A percentile compares a stretch with the other conserved stretches of the same genome.
Evolutionary conservation across 2,113 vertebrate genomes (phyloP).

Genomic region (Centropus bengalensis): DNA sequence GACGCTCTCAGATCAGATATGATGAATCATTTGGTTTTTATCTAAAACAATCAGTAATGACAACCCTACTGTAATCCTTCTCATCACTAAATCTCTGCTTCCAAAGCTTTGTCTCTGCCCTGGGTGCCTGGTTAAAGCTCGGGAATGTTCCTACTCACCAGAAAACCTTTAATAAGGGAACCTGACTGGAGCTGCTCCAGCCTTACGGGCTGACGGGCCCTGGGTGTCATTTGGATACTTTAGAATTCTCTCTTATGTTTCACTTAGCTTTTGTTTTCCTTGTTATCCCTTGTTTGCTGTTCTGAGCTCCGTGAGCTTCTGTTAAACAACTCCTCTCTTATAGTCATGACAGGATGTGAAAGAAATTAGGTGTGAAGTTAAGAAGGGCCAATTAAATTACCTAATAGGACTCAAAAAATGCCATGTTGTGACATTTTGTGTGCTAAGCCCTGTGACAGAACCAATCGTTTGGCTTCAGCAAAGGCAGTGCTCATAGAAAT

Average conservation of each 20-base stretch:
- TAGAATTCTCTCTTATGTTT: not conserved
- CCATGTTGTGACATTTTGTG: rapidly evolving
- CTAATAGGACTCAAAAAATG: rapidly evolving
- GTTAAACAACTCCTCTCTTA: not conserved
- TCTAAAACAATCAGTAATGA: not conserved
- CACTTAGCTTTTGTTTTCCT: not conserved
- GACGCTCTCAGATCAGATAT: not conserved
- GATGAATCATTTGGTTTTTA: not conserved
- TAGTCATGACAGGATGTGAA: not conserved
- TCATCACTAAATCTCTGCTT: not conserved
- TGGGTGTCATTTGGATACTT: not conserved
- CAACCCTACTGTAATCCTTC: not conserved
- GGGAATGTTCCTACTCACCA: not conserved
- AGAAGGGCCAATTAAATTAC: not conserved
- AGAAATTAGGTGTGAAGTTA: not conserved
- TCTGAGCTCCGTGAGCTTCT: not conserved
- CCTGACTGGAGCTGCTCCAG: no score
- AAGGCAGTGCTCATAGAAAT: not conserved
- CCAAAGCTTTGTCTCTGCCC: not conserved
- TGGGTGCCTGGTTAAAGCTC: not conserved
- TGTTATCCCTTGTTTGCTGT: rapidly evolving
- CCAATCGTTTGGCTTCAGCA: not conserved
- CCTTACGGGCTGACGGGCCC: rapidly evolving
- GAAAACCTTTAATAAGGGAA: not conserved
- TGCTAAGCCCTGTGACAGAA: not conserved